Evolutionary conservation across 2,888 invertebrate genomes (phyloP), one percentile per base, ranked within the genome.

Genomic region (Hemicrepidius hirtus): DNA sequence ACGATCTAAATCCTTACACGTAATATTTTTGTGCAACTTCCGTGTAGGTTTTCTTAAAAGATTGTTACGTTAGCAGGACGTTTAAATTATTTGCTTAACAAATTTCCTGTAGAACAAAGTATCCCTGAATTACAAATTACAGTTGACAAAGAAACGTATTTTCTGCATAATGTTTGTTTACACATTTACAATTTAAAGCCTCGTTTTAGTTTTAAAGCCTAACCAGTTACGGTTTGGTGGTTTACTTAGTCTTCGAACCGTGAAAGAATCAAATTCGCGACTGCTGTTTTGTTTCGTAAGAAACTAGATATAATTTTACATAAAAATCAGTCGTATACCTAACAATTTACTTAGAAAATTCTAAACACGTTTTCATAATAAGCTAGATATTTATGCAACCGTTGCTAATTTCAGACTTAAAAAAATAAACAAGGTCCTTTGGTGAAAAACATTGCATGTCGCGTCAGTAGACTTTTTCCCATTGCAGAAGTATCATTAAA

Each of bases 161-260:
- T 32, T 41, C 41, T 41, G 41, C n/a, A 41, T 10, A 37, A 1
- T 41, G 13, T 16, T 41, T 13, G 41, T 13, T 41, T 41, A 41
- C 41, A 16, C 41, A 41, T 41, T n/a, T 41, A 41, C n/a, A n/a
- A n/a, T n/a, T 2, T 18, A 13, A 46, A 46, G 3, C 2, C 7
- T 16, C 6, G 3, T 46, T 46, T 46, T 20, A 10, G 3, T 46
- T 46, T 46, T 20, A 10, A 16, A 18, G 16, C 20, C 16, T 9
- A 13, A 1, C 3, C 5, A 53, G 37, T 57, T 57, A 57, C 37
- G 57, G 57, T 57, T 57, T 57, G 57, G 37, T 57, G 57, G 37
- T 20, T 40, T 37, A 37, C 57, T 20, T 37, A 13, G 12, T 18
- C 37, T 12, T 6, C 40, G 37, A 16, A 57, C 57, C 57, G 37